Evolutionary conservation across 2,888 invertebrate genomes (phyloP).

Genomic region (Gymnocheta viridis): DNA sequence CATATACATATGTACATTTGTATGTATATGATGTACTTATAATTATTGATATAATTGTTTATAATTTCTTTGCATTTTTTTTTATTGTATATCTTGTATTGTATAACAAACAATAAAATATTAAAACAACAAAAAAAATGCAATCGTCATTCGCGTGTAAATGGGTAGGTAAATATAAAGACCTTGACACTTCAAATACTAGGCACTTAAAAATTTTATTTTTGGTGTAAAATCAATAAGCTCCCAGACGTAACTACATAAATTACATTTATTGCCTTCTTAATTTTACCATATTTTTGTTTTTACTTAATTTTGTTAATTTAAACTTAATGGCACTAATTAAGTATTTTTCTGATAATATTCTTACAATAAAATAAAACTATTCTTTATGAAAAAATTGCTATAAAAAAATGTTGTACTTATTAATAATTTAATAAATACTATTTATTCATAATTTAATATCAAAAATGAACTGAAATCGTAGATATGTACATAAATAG

Average conservation of each 20-base stretch:
- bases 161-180: background rate
- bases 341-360: background rate
- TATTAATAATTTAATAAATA: too few relatives aligned
- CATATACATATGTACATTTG: background rate
- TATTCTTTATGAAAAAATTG: too few relatives aligned
- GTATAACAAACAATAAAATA: background rate
- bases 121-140: background rate
- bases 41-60: slow-evolving; percentile 51
- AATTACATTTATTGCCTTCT: too few relatives aligned
- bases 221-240: slow-evolving; percentile 40
- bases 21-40: background rate
- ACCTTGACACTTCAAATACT: slow-evolving; percentile 11
- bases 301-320: background rate
- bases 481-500: background rate
- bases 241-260: background rate
- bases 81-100: background rate
- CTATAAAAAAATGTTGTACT: too few relatives aligned
- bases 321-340: background rate
- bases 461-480: background rate
- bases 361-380: too few relatives aligned
- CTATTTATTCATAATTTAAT: too few relatives aligned
- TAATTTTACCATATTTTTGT: too few relatives aligned
- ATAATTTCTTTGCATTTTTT: slow-evolving; percentile 24
- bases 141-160: background rate
- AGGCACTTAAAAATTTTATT: background rate